Conservation (phyloP, 2,797 vertebrate genomes). For the Odontamblyopus lacepedii region DNA sequence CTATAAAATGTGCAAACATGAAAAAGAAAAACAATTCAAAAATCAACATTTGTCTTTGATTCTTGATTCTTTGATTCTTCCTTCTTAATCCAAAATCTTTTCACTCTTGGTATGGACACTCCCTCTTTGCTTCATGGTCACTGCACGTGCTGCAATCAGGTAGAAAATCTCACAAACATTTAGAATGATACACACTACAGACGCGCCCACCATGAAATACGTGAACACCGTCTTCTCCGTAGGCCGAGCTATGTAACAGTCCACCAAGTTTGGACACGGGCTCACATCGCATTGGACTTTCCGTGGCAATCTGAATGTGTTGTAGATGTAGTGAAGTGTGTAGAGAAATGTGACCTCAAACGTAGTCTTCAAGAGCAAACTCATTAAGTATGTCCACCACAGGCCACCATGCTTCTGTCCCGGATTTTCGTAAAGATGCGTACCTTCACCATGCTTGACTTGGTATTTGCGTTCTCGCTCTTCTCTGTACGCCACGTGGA, state of each 20-base stretch:
- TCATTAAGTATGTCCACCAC: conserved; percentile 93
- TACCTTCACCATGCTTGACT: conserved; percentile 78
- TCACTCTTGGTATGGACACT: conserved; percentile 25
- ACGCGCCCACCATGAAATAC: conserved; percentile 93
- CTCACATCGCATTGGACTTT: conserved; percentile 82
- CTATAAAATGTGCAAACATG: background rate
- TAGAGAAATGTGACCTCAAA: conserved; percentile 88
- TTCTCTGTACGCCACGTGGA: conserved; percentile 89
- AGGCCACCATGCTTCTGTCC: conserved; percentile 90
- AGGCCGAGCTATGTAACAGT: conserved; percentile 89
- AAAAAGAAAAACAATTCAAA: background rate
- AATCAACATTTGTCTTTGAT: background rate
- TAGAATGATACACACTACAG: conserved; percentile 85
- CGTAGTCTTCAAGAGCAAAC: conserved; percentile 85
- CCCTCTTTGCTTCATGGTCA: conserved; percentile 48
- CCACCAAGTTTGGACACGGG: conserved; percentile 87
- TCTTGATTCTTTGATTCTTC: background rate
- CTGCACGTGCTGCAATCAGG: conserved; percentile 79
- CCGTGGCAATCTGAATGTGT: conserved; percentile 85
- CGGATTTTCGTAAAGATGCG: conserved; percentile 81
- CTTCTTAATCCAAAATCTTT: conserved; percentile 10
- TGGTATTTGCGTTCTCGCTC: conserved; percentile 84
- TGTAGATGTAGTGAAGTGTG: conserved; percentile 85
- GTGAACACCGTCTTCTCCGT: conserved; percentile 92
- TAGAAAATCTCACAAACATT: conserved; percentile 90